Evolutionary conservation across 35 echinoderm and acorn worm genomes (phyloP).

Genomic region (Anneissia japonica): DNA sequence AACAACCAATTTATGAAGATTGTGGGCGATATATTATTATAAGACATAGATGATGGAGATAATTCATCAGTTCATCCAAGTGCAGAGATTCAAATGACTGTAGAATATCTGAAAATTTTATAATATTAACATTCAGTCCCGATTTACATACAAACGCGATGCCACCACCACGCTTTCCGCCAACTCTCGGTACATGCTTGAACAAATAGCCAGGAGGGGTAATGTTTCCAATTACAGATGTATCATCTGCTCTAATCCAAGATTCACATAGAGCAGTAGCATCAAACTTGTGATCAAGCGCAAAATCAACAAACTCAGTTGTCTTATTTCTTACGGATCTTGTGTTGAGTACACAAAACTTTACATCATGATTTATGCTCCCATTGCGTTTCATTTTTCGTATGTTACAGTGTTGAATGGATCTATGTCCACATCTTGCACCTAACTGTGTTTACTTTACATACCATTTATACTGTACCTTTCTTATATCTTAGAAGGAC

Average conservation of each 20-base stretch:
- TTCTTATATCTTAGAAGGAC: too few species aligned
- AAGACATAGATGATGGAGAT: neutral
- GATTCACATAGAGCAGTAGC: conserved; percentile 51
- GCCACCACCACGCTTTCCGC: conserved; percentile 23
- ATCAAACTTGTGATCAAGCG: conserved; percentile 33
- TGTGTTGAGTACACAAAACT: conserved; percentile 32
- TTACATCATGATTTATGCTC: too few species aligned
- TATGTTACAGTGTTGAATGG: too few species aligned
- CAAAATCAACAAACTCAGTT: conserved; percentile 52
- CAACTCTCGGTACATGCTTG: conserved; percentile 27
- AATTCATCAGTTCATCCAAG: neutral
- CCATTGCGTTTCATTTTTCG: too few species aligned
- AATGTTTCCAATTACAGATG: conserved; percentile 5
- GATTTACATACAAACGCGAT: conserved; percentile 31
- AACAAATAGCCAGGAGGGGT: conserved; percentile 19
- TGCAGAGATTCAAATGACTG: conserved; percentile 17
- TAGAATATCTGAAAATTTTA: neutral
- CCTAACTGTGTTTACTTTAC: too few species aligned
- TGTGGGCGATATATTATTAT: conserved; percentile 24
- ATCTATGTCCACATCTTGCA: too few species aligned
- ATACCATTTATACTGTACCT: too few species aligned
- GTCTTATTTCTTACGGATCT: conserved; percentile 44
- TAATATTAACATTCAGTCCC: neutral
- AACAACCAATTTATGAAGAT: conserved; percentile 20
- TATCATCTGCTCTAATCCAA: conserved; percentile 46